Base-by-base conservation (phyloP, 2,888 invertebrate genomes). In the Dermolepida albohirtum region DNA sequence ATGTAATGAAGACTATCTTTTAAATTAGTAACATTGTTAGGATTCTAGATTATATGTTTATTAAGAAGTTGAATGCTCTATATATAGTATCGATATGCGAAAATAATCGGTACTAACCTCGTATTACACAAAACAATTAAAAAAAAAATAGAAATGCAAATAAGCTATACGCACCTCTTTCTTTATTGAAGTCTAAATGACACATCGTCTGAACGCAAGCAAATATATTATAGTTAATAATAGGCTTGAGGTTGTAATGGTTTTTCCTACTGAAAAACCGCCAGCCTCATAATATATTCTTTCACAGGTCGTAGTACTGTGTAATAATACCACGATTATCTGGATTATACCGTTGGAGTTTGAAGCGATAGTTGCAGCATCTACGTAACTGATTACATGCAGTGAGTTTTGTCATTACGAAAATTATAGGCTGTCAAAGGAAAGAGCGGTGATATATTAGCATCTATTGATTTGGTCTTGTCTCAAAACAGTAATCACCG, bases 191-290 rank as follows among this genome's bases (percentile, higher is more conserved):
- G 43, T 55, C 44, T 29, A 59, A 59, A 59, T 59, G 57, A 44
- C 43, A 41, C 16, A 12, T 44, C 43, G 29, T 14, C 12, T 27
- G 14, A 40, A 59, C 34, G 34, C 34, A 10, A 44, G 57, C 57
- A 59, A 59, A 59, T 59, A 59, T 44, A 59, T 59, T 59, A 52
- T 49, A 51, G 7, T 39, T 66, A 66, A 66, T 66, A 40, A 49
- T 44, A 55, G 49, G 50, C 22, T 66, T 39, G 22, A 57, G 14
- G 34, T 22, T 29, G 59, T 5, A 59, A 59, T 59, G 44, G 44
- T 7, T 39, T 57, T 57, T 57, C 57, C 66, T 66, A 55, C 57
- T 66, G 66, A 66, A 66, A 66, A 66, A 57, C 44, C 44, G 34
- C 16, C 62, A 22, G 17, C 6, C 34, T 49, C 29, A 34, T 54